Evolutionary conservation across 1,140 invertebrate species (phyloP).

Genomic region (Lepidurus apus): DNA sequence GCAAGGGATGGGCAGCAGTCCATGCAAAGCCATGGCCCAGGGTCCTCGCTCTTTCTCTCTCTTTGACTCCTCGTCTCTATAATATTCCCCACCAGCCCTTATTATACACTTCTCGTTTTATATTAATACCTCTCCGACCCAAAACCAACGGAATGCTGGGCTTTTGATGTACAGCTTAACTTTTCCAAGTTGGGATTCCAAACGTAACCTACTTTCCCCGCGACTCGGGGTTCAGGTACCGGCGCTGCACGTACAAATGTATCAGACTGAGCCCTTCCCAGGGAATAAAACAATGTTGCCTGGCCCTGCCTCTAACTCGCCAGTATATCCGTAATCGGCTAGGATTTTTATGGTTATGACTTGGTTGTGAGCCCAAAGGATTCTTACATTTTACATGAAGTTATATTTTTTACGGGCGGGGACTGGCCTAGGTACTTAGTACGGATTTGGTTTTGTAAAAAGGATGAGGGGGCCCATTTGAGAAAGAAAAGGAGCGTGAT

Average conservation of each 20-base stretch:
- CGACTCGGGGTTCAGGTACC: background rate
- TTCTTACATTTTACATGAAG: too few relatives aligned
- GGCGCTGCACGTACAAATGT: too few relatives aligned
- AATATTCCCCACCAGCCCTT: slow-evolving; percentile 9
- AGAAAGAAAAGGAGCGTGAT: background rate
- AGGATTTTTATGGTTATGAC: too few relatives aligned
- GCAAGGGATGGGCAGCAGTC: slow-evolving; percentile 20
- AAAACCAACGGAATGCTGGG: background rate
- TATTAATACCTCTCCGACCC: background rate
- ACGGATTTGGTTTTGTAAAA: background rate
- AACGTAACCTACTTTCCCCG: background rate
- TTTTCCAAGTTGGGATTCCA: background rate
- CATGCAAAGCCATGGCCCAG: slow-evolving; percentile 20
- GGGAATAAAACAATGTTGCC: background rate
- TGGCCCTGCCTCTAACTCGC: background rate
- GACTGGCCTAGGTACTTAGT: background rate
- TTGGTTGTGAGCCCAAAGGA: too few relatives aligned
- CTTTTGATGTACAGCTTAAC: background rate
- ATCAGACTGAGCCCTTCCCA: background rate
- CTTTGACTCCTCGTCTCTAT: slow-evolving; percentile 1
- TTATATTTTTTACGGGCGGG: too few relatives aligned
- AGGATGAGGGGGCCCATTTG: background rate
- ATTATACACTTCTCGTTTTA: background rate
- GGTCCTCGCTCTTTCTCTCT: slow-evolving; percentile 11
- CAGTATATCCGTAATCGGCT: background rate